Evolutionary conservation across 1,140 invertebrate species (phyloP).

Genomic region (Pissodes strobi): DNA sequence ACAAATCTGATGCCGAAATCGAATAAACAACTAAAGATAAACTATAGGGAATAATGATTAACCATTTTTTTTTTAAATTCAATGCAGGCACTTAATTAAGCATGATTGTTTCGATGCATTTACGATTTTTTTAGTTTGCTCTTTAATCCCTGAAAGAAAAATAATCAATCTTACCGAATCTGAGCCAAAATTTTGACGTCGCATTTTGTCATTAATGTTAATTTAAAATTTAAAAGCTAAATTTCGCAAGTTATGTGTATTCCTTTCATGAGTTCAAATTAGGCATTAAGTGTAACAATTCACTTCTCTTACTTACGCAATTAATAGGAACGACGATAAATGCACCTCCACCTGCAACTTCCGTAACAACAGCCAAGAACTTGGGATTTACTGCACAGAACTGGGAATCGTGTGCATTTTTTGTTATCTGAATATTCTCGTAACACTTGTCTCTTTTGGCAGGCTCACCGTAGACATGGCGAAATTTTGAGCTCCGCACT

Average conservation of each 20-base stretch:
- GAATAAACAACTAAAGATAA: no score
- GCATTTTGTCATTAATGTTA: not conserved
- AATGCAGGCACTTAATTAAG: no score
- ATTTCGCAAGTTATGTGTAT: no score
- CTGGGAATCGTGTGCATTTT: conserved; percentile 89
- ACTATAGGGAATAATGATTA: no score
- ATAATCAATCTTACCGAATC: no score
- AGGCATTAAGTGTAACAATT: not conserved
- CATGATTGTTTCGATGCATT: no score
- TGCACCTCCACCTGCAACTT: conserved; percentile 91
- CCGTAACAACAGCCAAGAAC: conserved; percentile 91
- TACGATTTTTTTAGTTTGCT: no score
- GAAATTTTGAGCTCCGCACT: conserved; percentile 87
- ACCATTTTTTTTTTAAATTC: no score
- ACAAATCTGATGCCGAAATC: no score
- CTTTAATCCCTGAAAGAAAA: no score
- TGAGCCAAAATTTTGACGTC: no score
- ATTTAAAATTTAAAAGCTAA: no score
- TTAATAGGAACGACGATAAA: conserved; percentile 90
- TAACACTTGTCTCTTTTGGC: conserved; percentile 88
- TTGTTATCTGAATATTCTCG: conserved; percentile 91
- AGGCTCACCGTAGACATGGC: conserved; percentile 89
- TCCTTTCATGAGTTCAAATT: not conserved
- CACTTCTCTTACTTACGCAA: conserved; percentile 73
- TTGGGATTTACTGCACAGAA: conserved; percentile 94